Evolutionary conservation across 1,140 invertebrate species (phyloP), one percentile per base, ranked within the genome.

Genomic region (Drosophila nigrodunni): DNA sequence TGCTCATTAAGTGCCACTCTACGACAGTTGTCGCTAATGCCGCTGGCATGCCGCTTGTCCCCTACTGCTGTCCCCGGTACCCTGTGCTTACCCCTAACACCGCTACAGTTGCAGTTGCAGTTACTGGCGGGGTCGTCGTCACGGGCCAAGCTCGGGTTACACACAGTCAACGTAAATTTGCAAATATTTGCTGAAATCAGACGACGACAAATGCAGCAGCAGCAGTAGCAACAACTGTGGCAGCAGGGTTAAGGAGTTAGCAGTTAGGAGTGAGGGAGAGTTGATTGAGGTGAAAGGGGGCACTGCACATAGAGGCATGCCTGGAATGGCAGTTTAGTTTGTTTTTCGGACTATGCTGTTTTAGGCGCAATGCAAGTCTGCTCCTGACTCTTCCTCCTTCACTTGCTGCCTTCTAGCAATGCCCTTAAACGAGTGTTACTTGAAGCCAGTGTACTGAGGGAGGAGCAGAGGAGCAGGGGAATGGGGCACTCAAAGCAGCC

Each of bases 1-100:
- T 82, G 83, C 83, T 88, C 83, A 88, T 88, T 88, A 89, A 88
- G 83, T 88, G 83, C 85, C 85, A 88, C 83, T 88, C 85, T 78
- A 83, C 80, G 83, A 88, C 80, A 89, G 83, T 87, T 87, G 83
- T 88, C 83, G 83, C 83, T 83, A 89, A 83, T 88, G 85, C 83
- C 67, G 62, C 82, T 71, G 59, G 79, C 59, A 65, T 83, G 65
- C 66, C 54, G 18, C 43, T 25, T 39, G 7, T 30, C 25, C 25
- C 25, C 35, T 37, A 18, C 10, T 5, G 11, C 39, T 43, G 39
- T 44, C n/a, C 11, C 37, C 8, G 5, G 2, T n/a, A 9, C 37
- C 62, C 15, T 30, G n/a, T 18, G 10, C 11, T 21, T 15, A 21
- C 15, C 41, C 10, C 55, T 8, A 50, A 30, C 30, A 13, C 6